Evolutionary conservation across 2,113 vertebrate species (phyloP), one percentile per base, ranked within the genome.

Genomic region (Rhinogobius similis): DNA sequence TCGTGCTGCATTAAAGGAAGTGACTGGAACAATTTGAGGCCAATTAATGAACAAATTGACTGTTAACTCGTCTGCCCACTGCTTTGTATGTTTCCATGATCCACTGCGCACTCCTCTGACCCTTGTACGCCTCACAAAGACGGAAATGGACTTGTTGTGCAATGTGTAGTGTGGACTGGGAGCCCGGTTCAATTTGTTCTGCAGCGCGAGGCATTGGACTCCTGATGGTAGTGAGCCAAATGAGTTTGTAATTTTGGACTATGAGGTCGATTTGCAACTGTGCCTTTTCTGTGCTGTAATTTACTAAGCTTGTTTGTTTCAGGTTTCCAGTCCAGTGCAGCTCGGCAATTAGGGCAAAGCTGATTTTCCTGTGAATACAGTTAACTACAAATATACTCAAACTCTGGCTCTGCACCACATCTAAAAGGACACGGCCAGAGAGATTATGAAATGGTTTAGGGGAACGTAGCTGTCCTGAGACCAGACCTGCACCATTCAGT

Each of bases 21-120:
- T 1, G 64, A 75, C 52, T 53, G 64, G 68, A 71, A 74, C 65
- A 64, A 78, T 77, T 82, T 85, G 72, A 70, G 69, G 67, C 69
- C 77, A 86, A 88, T 87, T 89, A 86, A 87, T 82, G 61, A 84
- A 78, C 76, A 83, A 85, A 88, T 74, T 86, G 69, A 78, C 65
- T 52, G 65, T 63, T 76, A 76, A 79, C 65, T 77, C 20, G 2
- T 61, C 67, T 67, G 65, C 68, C 70, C 56, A 53, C 68, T 11
- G 62, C 82, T 75, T 59, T 62, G 72, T 74, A 68, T 48, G 29
- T 46, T 67, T 62, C 66, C 68, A 70, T 39, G 67, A 79, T 55
- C 68, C 70, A 23, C 52, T 77, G 55, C 62, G 50, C 73, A 65
- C 21, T 38, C 16, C 29, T 26, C 36, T 72, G 80, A 82, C 76